Conservation (phyloP, 1,140 invertebrate genomes). For the Monomorium pharaonis region DNA sequence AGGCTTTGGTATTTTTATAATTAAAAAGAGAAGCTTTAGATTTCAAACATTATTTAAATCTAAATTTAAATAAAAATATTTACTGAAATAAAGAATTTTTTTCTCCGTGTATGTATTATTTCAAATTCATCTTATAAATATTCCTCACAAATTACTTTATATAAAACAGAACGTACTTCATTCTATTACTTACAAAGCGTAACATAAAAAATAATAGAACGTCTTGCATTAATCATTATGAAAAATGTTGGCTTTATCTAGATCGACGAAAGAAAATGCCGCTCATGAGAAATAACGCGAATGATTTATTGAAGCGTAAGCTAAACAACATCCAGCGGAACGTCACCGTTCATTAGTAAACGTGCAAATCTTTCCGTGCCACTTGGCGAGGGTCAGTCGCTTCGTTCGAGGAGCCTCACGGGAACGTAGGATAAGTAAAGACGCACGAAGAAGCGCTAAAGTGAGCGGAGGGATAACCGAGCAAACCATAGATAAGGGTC, state of each 20-base stretch:
- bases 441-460: constrained; percentile 60
- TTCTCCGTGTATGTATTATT: too few relatives aligned
- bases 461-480: constrained; percentile 77
- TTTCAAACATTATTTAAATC: too few relatives aligned
- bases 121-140: background rate
- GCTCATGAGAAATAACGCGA: background rate
- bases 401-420: background rate
- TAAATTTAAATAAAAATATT: too few relatives aligned
- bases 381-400: constrained; percentile 72
- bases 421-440: background rate
- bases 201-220: background rate
- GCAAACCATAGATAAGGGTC: constrained; percentile 84
- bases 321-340: constrained; percentile 13
- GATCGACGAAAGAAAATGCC: background rate
- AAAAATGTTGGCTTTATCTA: background rate
- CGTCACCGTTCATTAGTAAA: constrained; percentile 74
- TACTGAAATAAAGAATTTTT: too few relatives aligned
- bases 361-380: constrained; percentile 74
- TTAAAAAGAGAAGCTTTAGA: too few relatives aligned
- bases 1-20: too few relatives aligned
- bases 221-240: background rate
- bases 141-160: background rate
- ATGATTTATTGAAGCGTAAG: constrained; percentile 46
- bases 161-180: background rate
- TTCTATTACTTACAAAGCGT: background rate